phyloP scores from a whole-genome alignment of 2,888 invertebrate species.

The Drosophila imparisetae region DNA sequence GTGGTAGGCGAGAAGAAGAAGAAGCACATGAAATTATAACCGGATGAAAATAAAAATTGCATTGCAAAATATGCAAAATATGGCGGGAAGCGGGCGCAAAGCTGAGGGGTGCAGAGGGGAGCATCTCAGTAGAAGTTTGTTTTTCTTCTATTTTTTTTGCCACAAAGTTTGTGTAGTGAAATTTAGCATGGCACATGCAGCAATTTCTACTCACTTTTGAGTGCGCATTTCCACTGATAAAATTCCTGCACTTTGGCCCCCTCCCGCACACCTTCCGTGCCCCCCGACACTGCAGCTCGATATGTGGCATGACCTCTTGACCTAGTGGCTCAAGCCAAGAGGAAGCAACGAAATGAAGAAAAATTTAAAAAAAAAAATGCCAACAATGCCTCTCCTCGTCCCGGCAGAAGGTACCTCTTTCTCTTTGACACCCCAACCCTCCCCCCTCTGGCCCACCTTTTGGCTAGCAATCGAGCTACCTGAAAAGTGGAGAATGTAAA shows the following conservation, averaged over 20 bases:
- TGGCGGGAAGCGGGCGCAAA: constrained; percentile 6
- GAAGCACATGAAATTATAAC: constrained; percentile 11
- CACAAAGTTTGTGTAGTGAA: constrained; percentile 47
- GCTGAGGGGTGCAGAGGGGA: too few species aligned
- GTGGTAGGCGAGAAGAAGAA: not conserved
- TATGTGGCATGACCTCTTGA: constrained; percentile 72
- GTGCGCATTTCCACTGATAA: constrained; percentile 55
- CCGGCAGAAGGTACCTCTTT: not conserved
- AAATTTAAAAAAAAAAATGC: not conserved
- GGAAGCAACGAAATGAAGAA: not conserved
- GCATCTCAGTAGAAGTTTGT: not conserved
- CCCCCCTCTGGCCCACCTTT: not conserved
- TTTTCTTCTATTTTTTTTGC: not conserved
- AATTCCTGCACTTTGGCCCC: constrained; percentile 38
- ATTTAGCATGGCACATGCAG: constrained; percentile 61
- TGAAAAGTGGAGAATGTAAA: constrained; percentile 5
- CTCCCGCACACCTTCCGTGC: not conserved
- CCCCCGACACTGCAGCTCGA: constrained; percentile 8
- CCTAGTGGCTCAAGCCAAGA: constrained; percentile 52
- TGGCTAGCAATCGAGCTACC: constrained; percentile 50
- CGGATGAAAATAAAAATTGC: constrained; percentile 23
- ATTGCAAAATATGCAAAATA: constrained; percentile 58
- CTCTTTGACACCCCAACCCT: not conserved
- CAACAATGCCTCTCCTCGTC: not conserved
- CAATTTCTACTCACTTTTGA: constrained; percentile 21